These are phyloP conservation scores for Embidobia sp. DNA, from an alignment of 2,888 invertebrate species.

Conservation along the genomic window DNA sequence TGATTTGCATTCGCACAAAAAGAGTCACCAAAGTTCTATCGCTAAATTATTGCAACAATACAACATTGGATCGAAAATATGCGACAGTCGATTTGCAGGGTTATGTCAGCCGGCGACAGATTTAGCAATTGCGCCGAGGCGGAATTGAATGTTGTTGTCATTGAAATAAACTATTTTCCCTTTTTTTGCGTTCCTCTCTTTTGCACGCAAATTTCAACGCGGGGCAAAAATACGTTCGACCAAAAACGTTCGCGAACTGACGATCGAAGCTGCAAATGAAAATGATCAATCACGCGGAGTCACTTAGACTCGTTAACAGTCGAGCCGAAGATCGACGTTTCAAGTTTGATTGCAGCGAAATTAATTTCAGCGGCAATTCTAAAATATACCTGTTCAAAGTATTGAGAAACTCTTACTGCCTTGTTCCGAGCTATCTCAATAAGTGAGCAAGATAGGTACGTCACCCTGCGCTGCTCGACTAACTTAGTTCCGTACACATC, in stretches of 20 bases:
- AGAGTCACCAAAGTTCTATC: constrained; percentile 16
- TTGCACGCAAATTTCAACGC: constrained; percentile 9
- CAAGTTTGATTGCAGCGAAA: constrained; percentile 4
- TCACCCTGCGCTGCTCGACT: neutral
- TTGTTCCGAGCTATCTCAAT: constrained; percentile 52
- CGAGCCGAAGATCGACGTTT: constrained; percentile 3
- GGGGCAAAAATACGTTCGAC: neutral
- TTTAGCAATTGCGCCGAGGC: constrained; percentile 25
- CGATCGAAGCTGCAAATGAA: constrained; percentile 6
- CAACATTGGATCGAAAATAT: constrained; percentile 49
- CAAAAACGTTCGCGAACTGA: neutral
- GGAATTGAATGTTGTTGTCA: constrained; percentile 51
- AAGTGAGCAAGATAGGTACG: constrained; percentile 40
- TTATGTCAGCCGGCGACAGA: constrained; percentile 36
- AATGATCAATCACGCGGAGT: constrained; percentile 10
- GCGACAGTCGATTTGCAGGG: constrained; percentile 41
- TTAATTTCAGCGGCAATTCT: constrained; percentile 39
- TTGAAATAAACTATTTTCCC: constrained; percentile 42
- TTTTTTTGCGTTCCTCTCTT: neutral
- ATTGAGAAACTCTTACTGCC: constrained; percentile 52
- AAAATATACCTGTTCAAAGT: constrained; percentile 54
- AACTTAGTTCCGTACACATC: constrained; percentile 35
- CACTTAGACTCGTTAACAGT: constrained; percentile 15
- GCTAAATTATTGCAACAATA: constrained; percentile 45
- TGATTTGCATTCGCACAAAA: constrained; percentile 29